Base-by-base conservation (phyloP, 53 echinoderm and acorn worm species). In the Temnopleurus reevesii region DNA sequence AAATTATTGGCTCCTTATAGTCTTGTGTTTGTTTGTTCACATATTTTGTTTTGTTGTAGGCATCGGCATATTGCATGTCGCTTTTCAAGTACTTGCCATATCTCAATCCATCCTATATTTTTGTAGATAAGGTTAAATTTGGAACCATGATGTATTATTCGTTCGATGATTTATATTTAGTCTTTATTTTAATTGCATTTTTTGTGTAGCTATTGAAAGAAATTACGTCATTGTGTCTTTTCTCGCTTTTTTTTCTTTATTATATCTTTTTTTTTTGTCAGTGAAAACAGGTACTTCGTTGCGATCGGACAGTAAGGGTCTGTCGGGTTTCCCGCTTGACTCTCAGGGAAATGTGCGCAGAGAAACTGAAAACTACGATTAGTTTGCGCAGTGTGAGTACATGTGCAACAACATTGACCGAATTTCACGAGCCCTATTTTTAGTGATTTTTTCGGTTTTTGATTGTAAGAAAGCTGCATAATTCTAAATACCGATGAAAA, bases 401-500 rank as follows among this genome's bases (percentile, higher is more conserved):
- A 83, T 83, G 83, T 83, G 83, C 83, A 83, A 83, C 47, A 83
- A 83, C 55, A 83, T 51, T 54, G 46, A 27, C 28, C 28, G 54
- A 47, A 36, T 83, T 35, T 83, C 49, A 35, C 28, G 83, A 83
- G 83, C 51, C 51, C 28, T 2, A 29, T 55, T 83, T 53, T 83
- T 83, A n/a, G 23, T 83, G 36, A 33, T 49, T 49, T 43, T 54
- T 55, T 54, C 83, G 83, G 55, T 83, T 83, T 83, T 80, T 55
- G 55, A 54, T 83, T 54, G 30, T 55, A n/a, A 36, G 36, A 29
- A 49, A 36, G 83, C 83, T 33, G 35, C 21, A 54, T 83, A 54
- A 83, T 83, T 83, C 51, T 55, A 55, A 83, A 55, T 83, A 83
- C 83, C 53, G 83, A 83, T 83, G 83, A 83, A 53, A 83, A 83